Conservation (phyloP, 2,888 invertebrate genomes). For the Thecocarcelia acutangulata region DNA sequence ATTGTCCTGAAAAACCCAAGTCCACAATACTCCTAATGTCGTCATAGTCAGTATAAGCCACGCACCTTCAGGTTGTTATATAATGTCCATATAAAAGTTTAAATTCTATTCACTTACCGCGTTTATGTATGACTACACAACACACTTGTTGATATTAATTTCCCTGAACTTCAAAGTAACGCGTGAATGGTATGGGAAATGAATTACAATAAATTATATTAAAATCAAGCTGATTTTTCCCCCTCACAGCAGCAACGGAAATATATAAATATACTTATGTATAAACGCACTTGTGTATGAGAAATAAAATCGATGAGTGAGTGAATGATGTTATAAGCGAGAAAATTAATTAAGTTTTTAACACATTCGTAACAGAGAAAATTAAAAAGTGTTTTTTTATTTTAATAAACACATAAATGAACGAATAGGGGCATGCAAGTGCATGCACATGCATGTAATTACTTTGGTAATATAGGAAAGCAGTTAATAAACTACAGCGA, state of each 20-base stretch:
- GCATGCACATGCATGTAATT: too few relatives aligned
- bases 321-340: neutral
- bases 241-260: neutral
- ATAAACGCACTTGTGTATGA: too few relatives aligned
- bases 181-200: neutral
- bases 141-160: neutral
- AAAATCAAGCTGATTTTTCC: neutral
- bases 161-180: neutral
- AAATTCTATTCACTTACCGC: too few relatives aligned
- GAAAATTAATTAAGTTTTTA: slow-evolving; percentile 12
- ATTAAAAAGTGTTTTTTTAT: neutral
- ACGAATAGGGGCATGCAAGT: too few relatives aligned
- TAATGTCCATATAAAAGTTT: too few relatives aligned
- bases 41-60: too few relatives aligned
- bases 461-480: too few relatives aligned
- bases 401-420: neutral
- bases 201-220: slow-evolving; percentile 8
- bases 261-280: neutral
- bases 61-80: too few relatives aligned
- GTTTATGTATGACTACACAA: neutral
- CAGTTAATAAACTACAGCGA: too few relatives aligned
- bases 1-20: too few relatives aligned
- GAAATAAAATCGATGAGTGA: neutral
- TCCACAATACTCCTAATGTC: too few relatives aligned
- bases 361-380: neutral